A percentile compares a stretch with the other conserved stretches of the same genome.
Conservation (phyloP, 2,797 vertebrate genomes). For the Crocidura indochinensis region DNA sequence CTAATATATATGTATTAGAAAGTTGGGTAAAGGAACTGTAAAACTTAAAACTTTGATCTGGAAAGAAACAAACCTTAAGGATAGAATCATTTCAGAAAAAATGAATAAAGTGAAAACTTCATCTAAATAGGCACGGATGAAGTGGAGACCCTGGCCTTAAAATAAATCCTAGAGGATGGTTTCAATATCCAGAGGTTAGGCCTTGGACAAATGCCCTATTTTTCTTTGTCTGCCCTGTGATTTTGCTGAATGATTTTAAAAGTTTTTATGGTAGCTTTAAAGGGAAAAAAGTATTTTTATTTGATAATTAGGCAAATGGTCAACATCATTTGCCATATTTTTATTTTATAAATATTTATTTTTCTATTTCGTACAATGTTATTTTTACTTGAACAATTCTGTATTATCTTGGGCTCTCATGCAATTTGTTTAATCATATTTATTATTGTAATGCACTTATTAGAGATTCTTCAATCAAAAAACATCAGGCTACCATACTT, state of each 20-base stretch:
- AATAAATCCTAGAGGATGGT: not conserved
- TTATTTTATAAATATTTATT: slow-evolving; percentile 88
- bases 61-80: not conserved
- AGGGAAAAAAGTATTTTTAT: slow-evolving; percentile 67
- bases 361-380: slow-evolving; percentile 86
- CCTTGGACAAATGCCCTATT: slow-evolving; percentile 70
- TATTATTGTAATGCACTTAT: slow-evolving; percentile 73
- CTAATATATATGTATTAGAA: not conserved
- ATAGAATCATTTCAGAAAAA: slow-evolving; percentile 41
- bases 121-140: not conserved
- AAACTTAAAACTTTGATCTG: slow-evolving; percentile 51
- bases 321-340: slow-evolving; percentile 76
- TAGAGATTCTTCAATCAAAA: slow-evolving; percentile 54
- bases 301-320: slow-evolving; percentile 79
- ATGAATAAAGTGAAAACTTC: not conserved
- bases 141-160: slow-evolving; percentile 17
- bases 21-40: not conserved
- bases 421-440: slow-evolving; percentile 69
- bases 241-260: slow-evolving; percentile 78
- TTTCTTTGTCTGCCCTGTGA: slow-evolving; percentile 82
- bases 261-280: slow-evolving; percentile 74
- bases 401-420: slow-evolving; percentile 43
- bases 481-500: slow-evolving; percentile 6
- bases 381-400: slow-evolving; percentile 79
- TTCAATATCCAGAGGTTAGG: slow-evolving; percentile 4